These are phyloP conservation scores for Ctena decussata DNA, from an alignment of 2,888 invertebrate genomes.

Conservation along the genomic window DNA sequence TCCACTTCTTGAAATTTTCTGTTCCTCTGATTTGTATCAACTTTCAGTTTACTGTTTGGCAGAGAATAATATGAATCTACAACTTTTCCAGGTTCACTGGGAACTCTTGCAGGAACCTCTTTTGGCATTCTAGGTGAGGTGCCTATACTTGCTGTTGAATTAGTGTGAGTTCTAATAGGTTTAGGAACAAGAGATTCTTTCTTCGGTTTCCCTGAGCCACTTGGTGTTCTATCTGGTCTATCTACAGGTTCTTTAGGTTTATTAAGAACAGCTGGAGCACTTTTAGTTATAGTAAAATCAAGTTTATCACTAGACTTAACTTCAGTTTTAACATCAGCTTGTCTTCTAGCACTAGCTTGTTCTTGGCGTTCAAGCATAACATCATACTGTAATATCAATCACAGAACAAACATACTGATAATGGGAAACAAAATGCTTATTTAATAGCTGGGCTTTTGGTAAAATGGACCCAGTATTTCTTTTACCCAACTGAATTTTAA, in stretches of 20 bases:
- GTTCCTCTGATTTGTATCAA: neutral
- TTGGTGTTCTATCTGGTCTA: constrained; percentile 22
- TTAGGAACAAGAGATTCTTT: constrained; percentile 10
- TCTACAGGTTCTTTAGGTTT: constrained; percentile 11
- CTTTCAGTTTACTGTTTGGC: neutral
- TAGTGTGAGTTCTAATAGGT: neutral
- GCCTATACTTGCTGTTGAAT: neutral
- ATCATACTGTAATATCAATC: constrained; percentile 54
- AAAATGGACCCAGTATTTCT: no score
- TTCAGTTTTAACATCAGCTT: constrained; percentile 4
- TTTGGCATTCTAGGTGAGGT: neutral
- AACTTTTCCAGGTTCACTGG: neutral
- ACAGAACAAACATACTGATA: neutral
- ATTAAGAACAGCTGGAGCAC: constrained; percentile 5
- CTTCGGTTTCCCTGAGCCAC: constrained; percentile 24
- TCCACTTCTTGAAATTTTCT: neutral
- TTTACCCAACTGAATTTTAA: no score
- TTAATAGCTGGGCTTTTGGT: no score
- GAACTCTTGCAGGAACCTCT: neutral
- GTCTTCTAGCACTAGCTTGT: neutral
- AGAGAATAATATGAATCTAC: neutral
- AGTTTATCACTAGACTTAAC: constrained; percentile 21
- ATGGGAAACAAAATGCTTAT: no score
- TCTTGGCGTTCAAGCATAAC: constrained; percentile 34
- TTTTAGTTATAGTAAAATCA: neutral